These are phyloP conservation scores for Pimpla rufipes DNA, from an alignment of 2,888 invertebrate genomes.

Conservation along the genomic window DNA sequence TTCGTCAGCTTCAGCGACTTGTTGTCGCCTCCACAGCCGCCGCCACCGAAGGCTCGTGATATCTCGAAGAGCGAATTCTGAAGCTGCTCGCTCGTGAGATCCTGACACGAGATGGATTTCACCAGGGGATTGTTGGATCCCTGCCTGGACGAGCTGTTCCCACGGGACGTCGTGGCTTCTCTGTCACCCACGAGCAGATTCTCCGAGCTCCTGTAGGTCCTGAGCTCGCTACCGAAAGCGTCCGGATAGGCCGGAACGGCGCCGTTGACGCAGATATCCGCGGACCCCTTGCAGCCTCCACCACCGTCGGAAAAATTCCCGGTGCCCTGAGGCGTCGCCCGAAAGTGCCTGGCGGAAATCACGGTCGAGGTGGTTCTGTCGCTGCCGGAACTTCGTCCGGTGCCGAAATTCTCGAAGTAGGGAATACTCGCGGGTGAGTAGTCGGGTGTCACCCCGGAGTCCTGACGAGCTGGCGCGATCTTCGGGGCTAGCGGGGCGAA, in stretches of 20 bases:
- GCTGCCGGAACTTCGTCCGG: conserved; percentile 75
- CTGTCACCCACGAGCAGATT: conserved; percentile 74
- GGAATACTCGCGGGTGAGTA: conserved; percentile 25
- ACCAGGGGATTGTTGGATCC: conserved; percentile 72
- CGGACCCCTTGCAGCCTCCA: conserved; percentile 79
- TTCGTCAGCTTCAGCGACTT: conserved; percentile 76
- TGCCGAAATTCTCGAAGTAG: conserved; percentile 71
- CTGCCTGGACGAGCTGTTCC: conserved; percentile 59
- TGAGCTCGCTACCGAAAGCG: conserved; percentile 60
- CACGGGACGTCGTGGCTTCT: conserved; percentile 34
- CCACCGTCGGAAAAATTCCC: conserved; percentile 44
- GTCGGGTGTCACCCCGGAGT: conserved; percentile 56
- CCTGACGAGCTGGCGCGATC: conserved; percentile 62
- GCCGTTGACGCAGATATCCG: conserved; percentile 73
- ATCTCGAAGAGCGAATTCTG: conserved; percentile 68
- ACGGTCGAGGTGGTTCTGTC: conserved; percentile 78
- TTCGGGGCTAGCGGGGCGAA: conserved; percentile 78
- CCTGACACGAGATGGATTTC: conserved; percentile 82
- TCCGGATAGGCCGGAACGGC: conserved; percentile 12
- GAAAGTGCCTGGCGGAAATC: conserved; percentile 65
- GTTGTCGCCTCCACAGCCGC: too few species aligned
- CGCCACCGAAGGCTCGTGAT: conserved; percentile 68
- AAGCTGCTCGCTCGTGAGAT: conserved; percentile 75
- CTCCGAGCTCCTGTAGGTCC: conserved; percentile 78
- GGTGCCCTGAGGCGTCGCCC: conserved; percentile 31